A percentile compares a stretch with the other conserved stretches of the same genome.
Conservation (phyloP, 2,888 invertebrate species). For the Synergus umbraculus region DNA sequence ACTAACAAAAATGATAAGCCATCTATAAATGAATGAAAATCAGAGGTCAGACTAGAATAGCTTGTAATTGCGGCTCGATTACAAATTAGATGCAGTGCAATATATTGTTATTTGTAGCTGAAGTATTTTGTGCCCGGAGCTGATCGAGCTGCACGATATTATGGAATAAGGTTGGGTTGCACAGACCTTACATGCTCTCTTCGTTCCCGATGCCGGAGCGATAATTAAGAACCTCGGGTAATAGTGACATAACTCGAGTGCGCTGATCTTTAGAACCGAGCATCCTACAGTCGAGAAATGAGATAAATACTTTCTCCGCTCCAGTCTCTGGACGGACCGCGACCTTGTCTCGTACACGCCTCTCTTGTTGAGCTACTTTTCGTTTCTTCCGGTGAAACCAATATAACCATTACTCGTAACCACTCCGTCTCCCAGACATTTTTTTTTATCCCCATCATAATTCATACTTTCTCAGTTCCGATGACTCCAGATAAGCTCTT, state of each 20-base stretch:
- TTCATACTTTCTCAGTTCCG: conserved; percentile 14
- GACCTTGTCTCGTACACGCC: conserved; percentile 51
- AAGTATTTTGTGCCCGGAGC: conserved; percentile 40
- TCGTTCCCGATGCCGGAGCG: conserved; percentile 21
- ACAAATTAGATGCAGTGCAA: neutral
- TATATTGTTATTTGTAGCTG: conserved; percentile 2
- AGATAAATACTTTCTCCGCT: conserved; percentile 55
- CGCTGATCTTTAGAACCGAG: conserved; percentile 47
- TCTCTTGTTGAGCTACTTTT: conserved; percentile 53
- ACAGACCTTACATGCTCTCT: conserved; percentile 17
- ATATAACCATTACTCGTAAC: conserved; percentile 40
- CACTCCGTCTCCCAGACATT: conserved; percentile 16
- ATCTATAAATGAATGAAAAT: neutral
- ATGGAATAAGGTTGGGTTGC: conserved; percentile 9
- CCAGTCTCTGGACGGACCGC: conserved; percentile 45
- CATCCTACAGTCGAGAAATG: conserved; percentile 47
- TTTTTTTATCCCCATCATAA: conserved; percentile 33
- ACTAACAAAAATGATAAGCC: too few species aligned
- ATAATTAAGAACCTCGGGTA: conserved; percentile 50
- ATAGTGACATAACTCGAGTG: conserved; percentile 45
- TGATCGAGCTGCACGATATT: conserved; percentile 30
- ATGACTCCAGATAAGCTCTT: conserved; percentile 31
- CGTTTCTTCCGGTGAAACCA: conserved; percentile 53
- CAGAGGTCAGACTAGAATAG: neutral
- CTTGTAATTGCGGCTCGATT: neutral